phyloP scores from a whole-genome alignment of 2,888 invertebrate genomes.

The Stenichneumon culpator region DNA sequence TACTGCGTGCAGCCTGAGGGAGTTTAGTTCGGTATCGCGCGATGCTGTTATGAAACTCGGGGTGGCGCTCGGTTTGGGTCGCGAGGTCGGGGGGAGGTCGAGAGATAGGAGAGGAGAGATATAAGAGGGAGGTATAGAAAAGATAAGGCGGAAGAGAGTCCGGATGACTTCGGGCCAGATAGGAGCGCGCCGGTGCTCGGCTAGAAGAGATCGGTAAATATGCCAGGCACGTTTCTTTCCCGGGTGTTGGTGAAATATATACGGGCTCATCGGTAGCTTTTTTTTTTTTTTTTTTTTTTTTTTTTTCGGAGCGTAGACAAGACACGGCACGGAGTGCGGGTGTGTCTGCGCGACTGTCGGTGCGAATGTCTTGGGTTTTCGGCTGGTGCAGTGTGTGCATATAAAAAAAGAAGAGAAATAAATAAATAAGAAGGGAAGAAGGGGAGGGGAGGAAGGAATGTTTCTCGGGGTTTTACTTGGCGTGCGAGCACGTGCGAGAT shows the following conservation, averaged over 20 bases:
- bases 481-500: conserved; percentile 48
- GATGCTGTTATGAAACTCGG: conserved; percentile 44
- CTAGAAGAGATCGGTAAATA: conserved; percentile 51
- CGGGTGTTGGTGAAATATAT: conserved; percentile 51
- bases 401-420: neutral
- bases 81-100: neutral
- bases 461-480: conserved; percentile 47
- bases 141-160: conserved; percentile 36
- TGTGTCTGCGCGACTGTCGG: conserved; percentile 31
- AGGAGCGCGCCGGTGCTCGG: conserved; percentile 20
- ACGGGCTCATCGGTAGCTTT: conserved; percentile 12
- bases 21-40: conserved; percentile 51
- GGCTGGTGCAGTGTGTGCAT: neutral
- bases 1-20: conserved; percentile 51
- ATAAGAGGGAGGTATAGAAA: conserved; percentile 15
- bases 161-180: conserved; percentile 61
- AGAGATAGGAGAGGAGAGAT: conserved; percentile 35
- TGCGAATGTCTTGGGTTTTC: conserved; percentile 26
- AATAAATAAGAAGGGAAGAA: neutral
- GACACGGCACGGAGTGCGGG: conserved; percentile 27
- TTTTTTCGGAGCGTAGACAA: conserved; percentile 17
- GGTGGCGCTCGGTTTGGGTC: neutral
- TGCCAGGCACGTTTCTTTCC: conserved; percentile 65
- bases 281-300: conserved; percentile 24
- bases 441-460: neutral